A percentile compares a stretch with the other conserved stretches of the same genome.
phyloP scores from a whole-genome alignment of 2,888 invertebrate genomes.

The Dolichopus griseipennis region DNA sequence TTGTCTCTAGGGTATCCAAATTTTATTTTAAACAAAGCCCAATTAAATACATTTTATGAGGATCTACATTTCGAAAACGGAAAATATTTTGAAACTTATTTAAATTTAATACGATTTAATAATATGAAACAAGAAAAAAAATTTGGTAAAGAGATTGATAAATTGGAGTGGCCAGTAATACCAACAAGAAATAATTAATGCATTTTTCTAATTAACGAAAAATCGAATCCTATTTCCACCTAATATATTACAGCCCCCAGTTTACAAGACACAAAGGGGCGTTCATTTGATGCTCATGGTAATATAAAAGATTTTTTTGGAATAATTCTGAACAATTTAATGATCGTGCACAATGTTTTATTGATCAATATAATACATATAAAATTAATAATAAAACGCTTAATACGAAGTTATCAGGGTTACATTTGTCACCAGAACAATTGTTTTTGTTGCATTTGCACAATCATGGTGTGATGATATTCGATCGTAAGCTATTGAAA shows the following conservation, averaged over 20 bases:
- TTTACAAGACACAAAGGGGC: slow-evolving; percentile 55
- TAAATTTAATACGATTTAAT: slow-evolving; percentile 58
- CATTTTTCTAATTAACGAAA: slow-evolving; percentile 81
- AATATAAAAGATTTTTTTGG: slow-evolving; percentile 26
- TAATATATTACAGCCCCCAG: slow-evolving; percentile 82
- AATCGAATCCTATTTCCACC: slow-evolving; percentile 91
- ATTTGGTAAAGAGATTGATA: slow-evolving; percentile 47
- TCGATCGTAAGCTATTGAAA: slow-evolving; percentile 22
- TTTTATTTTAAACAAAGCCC: slow-evolving; percentile 66
- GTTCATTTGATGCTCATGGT: slow-evolving; percentile 23
- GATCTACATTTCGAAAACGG: slow-evolving; percentile 56
- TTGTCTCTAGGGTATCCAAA: slow-evolving; percentile 92
- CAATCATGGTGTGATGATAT: slow-evolving; percentile 26
- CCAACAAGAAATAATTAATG: slow-evolving; percentile 82
- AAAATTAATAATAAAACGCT: slow-evolving; percentile 23
- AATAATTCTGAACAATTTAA: slow-evolving; percentile 22
- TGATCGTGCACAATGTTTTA: slow-evolving; percentile 24
- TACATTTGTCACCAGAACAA: slow-evolving; percentile 23
- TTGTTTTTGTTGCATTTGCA: slow-evolving; percentile 26
- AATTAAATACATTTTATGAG: slow-evolving; percentile 75
- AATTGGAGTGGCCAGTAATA: slow-evolving; percentile 75
- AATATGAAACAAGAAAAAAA: slow-evolving; percentile 63
- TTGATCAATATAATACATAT: slow-evolving; percentile 25
- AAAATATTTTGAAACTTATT: slow-evolving; percentile 73
- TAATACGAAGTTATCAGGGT: slow-evolving; percentile 23